phyloP scores from a whole-genome alignment of 2,888 invertebrate species.

The Bellardia pandia region DNA sequence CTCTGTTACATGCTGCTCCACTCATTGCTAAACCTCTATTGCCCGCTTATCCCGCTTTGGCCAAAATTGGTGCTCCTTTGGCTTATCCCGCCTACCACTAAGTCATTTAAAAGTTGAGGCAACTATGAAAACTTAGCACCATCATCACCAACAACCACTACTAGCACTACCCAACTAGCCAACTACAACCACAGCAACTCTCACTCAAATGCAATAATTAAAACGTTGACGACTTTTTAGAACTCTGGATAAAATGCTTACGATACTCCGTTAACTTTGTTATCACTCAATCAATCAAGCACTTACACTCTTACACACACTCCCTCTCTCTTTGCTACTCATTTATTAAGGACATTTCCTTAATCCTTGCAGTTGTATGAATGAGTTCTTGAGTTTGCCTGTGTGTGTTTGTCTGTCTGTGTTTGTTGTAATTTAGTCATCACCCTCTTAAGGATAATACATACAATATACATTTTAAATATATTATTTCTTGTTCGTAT shows the following conservation, averaged over 20 bases:
- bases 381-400: neutral
- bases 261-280: slow-evolving; percentile 60
- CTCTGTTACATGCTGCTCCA: slow-evolving; percentile 73
- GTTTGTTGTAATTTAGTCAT: slow-evolving; percentile 65
- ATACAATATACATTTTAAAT: slow-evolving; percentile 41
- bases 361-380: neutral
- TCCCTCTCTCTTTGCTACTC: neutral
- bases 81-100: slow-evolving; percentile 74
- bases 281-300: slow-evolving; percentile 47
- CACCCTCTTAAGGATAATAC: slow-evolving; percentile 49
- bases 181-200: slow-evolving; percentile 4
- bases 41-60: slow-evolving; percentile 76
- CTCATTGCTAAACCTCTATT: slow-evolving; percentile 79
- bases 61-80: slow-evolving; percentile 76
- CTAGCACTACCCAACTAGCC: slow-evolving; percentile 37
- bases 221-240: slow-evolving; percentile 73
- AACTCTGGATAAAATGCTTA: slow-evolving; percentile 58
- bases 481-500: slow-evolving; percentile 56
- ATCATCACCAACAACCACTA: slow-evolving; percentile 74
- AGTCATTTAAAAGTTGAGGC: slow-evolving; percentile 46
- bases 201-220: slow-evolving; percentile 35
- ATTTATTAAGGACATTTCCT: neutral
- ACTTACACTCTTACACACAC: slow-evolving; percentile 3
- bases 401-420: slow-evolving; percentile 12
- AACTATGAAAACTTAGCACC: slow-evolving; percentile 45